A percentile compares a stretch with the other conserved stretches of the same genome.
Conservation (phyloP, 1,140 invertebrate genomes). For the Pentalonia nigronervosa region DNA sequence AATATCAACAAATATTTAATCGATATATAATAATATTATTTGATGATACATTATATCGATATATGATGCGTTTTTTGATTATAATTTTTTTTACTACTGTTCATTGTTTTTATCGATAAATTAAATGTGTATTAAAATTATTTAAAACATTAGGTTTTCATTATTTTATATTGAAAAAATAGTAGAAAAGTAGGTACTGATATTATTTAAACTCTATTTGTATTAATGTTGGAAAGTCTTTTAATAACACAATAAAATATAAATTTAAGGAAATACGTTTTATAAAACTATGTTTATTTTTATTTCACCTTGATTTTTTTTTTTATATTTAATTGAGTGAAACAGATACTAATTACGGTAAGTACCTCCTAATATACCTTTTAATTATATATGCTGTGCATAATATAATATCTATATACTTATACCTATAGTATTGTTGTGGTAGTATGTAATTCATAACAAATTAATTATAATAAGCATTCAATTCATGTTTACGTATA, state of each 20-base stretch:
- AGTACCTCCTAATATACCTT: background rate
- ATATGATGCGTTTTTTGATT: background rate
- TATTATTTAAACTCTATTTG: too few species aligned
- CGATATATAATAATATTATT: too few species aligned
- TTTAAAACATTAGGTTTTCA: too few species aligned
- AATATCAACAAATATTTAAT: too few species aligned
- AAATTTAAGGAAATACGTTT: background rate
- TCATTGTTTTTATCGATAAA: background rate
- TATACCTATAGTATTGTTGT: background rate
- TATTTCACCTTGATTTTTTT: background rate
- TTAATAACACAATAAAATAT: background rate
- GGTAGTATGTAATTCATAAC: background rate
- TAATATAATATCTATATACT: background rate
- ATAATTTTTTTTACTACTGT: background rate
- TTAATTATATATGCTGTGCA: background rate
- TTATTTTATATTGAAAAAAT: too few species aligned
- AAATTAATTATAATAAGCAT: conserved; percentile 10
- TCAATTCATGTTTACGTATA: background rate
- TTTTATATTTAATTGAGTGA: background rate
- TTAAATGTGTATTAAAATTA: background rate
- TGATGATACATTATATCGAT: too few species aligned
- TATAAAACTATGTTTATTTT: too few species aligned
- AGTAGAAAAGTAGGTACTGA: too few species aligned
- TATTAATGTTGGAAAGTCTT: background rate
- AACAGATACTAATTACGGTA: background rate